Percentiles rank a stretch among this genome's conserved stretches.
phyloP scores from a whole-genome alignment of 2,113 vertebrate genomes.

The Regulus satrapa region DNA sequence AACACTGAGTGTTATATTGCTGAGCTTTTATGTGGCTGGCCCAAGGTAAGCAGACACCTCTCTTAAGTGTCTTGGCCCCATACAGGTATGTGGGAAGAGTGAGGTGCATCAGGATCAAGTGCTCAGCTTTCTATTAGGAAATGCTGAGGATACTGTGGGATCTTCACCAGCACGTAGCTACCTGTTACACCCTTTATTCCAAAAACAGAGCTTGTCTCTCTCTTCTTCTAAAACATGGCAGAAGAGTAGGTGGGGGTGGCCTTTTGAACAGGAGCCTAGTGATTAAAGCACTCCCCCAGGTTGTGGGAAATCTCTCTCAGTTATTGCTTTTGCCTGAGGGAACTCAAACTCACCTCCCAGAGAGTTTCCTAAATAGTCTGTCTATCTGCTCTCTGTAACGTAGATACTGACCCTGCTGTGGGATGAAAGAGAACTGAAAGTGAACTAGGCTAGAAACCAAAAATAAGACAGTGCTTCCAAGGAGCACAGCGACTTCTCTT shows the following conservation, averaged over 20 bases:
- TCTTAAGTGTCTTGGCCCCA: conserved; percentile 30
- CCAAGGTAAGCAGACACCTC: conserved; percentile 54
- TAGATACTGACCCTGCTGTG: not conserved
- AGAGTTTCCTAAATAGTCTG: conserved; percentile 13
- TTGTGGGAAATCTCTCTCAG: conserved; percentile 27
- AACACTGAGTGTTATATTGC: conserved; percentile 28
- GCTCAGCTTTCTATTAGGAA: conserved; percentile 46
- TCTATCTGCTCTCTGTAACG: not conserved
- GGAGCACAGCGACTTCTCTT: not conserved
- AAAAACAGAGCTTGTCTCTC: not conserved
- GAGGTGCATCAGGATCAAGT: not conserved
- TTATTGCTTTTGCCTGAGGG: conserved; percentile 31
- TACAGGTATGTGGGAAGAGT: conserved; percentile 26
- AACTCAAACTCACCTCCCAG: conserved; percentile 51
- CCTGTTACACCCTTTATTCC: conserved; percentile 26
- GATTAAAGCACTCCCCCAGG: conserved; percentile 52
- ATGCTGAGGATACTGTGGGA: conserved; percentile 39
- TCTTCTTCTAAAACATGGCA: not conserved
- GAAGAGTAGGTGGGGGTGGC: conserved; percentile 31
- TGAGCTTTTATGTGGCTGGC: conserved; percentile 56
- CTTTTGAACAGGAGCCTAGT: conserved; percentile 44
- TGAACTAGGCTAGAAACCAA: not conserved
- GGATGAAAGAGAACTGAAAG: not conserved
- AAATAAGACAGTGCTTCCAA: not conserved
- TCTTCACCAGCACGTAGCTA: conserved; percentile 53